A percentile compares a stretch with the other conserved stretches of the same genome.
These are phyloP conservation scores for Lagodon rhomboides DNA, from an alignment of 2,797 vertebrate genomes.

Conservation along the genomic window DNA sequence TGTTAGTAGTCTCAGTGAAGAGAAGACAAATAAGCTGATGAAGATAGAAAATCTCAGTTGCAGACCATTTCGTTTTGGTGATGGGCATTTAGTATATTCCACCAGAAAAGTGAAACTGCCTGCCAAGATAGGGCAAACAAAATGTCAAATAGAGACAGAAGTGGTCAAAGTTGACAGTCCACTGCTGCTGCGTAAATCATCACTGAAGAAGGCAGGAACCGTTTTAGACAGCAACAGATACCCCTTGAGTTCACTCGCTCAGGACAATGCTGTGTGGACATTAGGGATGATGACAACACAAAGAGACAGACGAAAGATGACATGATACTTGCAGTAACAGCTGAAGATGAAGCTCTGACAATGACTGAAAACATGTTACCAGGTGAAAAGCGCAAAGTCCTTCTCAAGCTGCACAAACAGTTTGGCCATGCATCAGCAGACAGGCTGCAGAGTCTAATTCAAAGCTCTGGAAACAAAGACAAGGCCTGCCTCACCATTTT, in stretches of 20 bases:
- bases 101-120: constrained; percentile 42
- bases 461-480: neutral
- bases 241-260: constrained; percentile 24
- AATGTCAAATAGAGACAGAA: constrained; percentile 42
- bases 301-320: neutral
- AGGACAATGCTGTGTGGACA: neutral
- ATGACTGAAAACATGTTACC: neutral
- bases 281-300: constrained; percentile 11
- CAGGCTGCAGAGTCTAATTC: neutral
- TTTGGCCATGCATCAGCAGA: constrained; percentile 33
- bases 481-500: neutral
- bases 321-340: too few relatives aligned
- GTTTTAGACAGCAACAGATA: constrained; percentile 21
- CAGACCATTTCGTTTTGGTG: constrained; percentile 33
- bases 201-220: constrained; percentile 30
- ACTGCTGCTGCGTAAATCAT: constrained; percentile 49
- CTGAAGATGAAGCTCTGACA: neutral
- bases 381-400: neutral
- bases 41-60: neutral
- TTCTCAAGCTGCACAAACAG: constrained; percentile 18
- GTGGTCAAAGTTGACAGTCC: constrained; percentile 38
- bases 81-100: constrained; percentile 36
- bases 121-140: constrained; percentile 16
- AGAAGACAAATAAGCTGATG: neutral
- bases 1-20: neutral